Base-by-base conservation (phyloP, 2,113 vertebrate genomes). In the Turnix velox region DNA sequence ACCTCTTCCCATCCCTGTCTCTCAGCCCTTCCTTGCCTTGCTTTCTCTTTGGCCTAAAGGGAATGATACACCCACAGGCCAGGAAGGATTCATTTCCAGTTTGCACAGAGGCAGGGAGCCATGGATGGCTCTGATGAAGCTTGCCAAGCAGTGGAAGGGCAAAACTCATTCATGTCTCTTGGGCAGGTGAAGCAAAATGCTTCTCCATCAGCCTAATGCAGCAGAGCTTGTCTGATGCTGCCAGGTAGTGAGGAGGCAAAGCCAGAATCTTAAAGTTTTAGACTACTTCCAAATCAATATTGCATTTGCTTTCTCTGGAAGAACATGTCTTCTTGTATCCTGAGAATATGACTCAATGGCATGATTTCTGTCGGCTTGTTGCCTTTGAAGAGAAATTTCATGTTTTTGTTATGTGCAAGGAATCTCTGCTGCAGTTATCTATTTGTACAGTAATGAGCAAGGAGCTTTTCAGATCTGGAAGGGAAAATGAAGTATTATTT, bases 391-490 rank as follows among this genome's bases (percentile, higher is more conserved):
- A 87, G 54, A 90, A 62, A 75, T 52, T 27, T 55, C 18, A 7
- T 86, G 66, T 9, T 95, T 75, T 84, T 92, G 39, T 92, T 97
- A 68, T 4, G n/a, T 97, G 81, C 84, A 31, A 91, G 75, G 80
- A 96, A 93, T 95, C 85, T 92, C 89, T 97, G 84, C 62, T 85
- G 63, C 82, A 73, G 28, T 79, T 27, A 85, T 90, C 58, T 94
- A 40, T 93, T 85, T 97, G 93, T 97, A 96, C 97, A 96, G 79
- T 97, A 97, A 97, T 97, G 92, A 94, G 71, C 87, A 94, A 91
- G 87, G 87, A 95, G 84, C 94, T 96, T 95, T 97, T 92, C 95
- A 89, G 92, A 87, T 92, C 92, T 96, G 94, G 71, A 87, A 96
- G 94, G 86, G 84, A 95, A 96, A 96, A 94, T 67, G 74, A 63